Base-by-base conservation (phyloP, 2,888 invertebrate genomes). In the Anthoptus insignis region DNA sequence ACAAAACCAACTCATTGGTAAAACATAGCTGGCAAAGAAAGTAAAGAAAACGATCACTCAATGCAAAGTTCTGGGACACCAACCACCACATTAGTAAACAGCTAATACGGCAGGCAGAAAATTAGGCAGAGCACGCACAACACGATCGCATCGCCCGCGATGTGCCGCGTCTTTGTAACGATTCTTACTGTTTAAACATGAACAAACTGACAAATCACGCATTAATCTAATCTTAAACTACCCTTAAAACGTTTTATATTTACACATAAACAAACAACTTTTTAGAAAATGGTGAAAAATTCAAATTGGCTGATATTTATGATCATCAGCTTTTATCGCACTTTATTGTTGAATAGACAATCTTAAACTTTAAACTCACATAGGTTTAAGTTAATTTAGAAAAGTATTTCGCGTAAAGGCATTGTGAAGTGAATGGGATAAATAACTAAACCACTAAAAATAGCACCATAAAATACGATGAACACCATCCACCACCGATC, bases 271-370 rank as follows among this genome's bases (percentile, higher is more conserved):
- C 64, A 64, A 88, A 91, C 89, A 91, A 89, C 89, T 86, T 84
- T 78, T 82, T 81, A 79, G 78, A 80, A 49, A 49, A 49, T 49
- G 49, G 49, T 27, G 45, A 57, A 56, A 53, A 52, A 64, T 64
- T 58, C 64, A 64, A 87, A 89, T 89, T 84, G 86, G 86, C 83
- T 75, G 75, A 78, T 76, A 68, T 81, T n/a, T 81, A 83, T 82
- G 84, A 82, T 93, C 92, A 92, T 93, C 92, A 93, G 88, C 86
- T 78, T 87, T 86, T 90, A 91, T 89, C 90, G 82, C 89, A 92
- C 92, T 92, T 92, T 93, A 90, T 87, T 86, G 91, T 86, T 85
- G 88, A 90, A 88, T 91, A 89, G 91, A 89, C 93, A 84, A 88
- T 88, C 88, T 81, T 82, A 88, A 87, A 90, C 90, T 89, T 91